These are phyloP conservation scores for Trachythela sp. DNA, from an alignment of 64 coral and sea anemone species.

Conservation along the genomic window DNA sequence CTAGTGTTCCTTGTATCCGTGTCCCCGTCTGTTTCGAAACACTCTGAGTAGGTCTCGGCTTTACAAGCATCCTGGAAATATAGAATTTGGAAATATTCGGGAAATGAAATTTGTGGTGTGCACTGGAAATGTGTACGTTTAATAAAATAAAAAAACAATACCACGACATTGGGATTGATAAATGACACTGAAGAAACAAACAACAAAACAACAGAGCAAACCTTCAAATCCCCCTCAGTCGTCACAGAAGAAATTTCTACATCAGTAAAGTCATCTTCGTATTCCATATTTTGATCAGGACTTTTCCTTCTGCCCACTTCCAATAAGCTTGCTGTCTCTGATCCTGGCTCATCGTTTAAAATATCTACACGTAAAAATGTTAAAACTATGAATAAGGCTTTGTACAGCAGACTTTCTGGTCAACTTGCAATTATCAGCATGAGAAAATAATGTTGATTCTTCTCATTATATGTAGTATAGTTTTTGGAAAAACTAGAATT, in stretches of 20 bases:
- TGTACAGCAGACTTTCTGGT: no score
- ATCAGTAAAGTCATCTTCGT: conserved; percentile 10
- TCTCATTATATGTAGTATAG: no score
- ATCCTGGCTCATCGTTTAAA: conserved; percentile 35
- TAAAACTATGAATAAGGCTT: no score
- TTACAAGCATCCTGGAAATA: not conserved
- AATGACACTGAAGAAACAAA: no score
- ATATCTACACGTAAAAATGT: conserved; percentile 36
- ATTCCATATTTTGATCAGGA: not conserved
- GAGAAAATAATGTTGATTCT: no score
- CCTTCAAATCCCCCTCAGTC: not conserved
- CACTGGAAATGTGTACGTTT: no score
- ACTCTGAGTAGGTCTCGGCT: not conserved
- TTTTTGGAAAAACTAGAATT: no score
- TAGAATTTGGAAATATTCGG: not conserved
- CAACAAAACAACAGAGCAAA: not conserved
- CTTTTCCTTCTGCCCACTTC: conserved; percentile 37
- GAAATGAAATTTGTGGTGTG: not conserved
- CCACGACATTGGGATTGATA: no score
- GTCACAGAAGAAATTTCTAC: not conserved
- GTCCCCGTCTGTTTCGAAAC: not conserved
- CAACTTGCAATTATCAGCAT: no score
- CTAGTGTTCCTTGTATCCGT: not conserved
- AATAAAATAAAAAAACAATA: no score
- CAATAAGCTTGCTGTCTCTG: conserved; percentile 63